These are phyloP conservation scores for Drosophila trapezifrons DNA, from an alignment of 1,140 invertebrate genomes.

Conservation along the genomic window DNA sequence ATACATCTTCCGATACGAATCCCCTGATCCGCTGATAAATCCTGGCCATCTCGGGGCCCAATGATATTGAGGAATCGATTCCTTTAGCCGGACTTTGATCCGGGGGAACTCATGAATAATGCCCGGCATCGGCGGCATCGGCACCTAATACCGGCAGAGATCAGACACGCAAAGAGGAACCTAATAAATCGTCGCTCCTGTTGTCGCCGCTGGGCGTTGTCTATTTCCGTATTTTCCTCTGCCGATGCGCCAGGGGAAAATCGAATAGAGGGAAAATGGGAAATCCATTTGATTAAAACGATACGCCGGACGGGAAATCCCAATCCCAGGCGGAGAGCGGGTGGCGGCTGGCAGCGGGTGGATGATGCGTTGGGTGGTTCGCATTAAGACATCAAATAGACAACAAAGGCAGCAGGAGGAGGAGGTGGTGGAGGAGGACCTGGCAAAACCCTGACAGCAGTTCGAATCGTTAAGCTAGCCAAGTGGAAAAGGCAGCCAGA, in stretches of 20 bases:
- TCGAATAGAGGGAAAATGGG: constrained; percentile 26
- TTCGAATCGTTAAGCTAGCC: constrained; percentile 46
- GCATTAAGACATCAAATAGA: constrained; percentile 55
- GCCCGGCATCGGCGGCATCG: constrained; percentile 4
- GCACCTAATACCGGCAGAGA: constrained; percentile 39
- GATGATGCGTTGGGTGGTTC: constrained; percentile 25
- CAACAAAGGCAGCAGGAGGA: constrained; percentile 21
- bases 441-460: constrained; percentile 42
- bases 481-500: constrained; percentile 47
- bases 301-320: constrained; percentile 30
- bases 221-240: constrained; percentile 34
- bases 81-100: constrained; percentile 4
- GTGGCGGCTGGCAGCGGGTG: background rate
- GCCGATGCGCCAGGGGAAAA: constrained; percentile 6
- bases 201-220: constrained; percentile 29
- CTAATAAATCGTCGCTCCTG: constrained; percentile 46
- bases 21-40: constrained; percentile 6
- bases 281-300: constrained; percentile 52
- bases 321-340: constrained; percentile 4
- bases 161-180: constrained; percentile 18
- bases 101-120: constrained; percentile 4
- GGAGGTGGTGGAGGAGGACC: constrained; percentile 5
- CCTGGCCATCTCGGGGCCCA: background rate
- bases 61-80: constrained; percentile 10
- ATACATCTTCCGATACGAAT: background rate